Percentiles rank a stretch among this genome's conserved stretches.
Conservation (phyloP, 1,140 invertebrate species). For the Zaprionus camerounensis region DNA sequence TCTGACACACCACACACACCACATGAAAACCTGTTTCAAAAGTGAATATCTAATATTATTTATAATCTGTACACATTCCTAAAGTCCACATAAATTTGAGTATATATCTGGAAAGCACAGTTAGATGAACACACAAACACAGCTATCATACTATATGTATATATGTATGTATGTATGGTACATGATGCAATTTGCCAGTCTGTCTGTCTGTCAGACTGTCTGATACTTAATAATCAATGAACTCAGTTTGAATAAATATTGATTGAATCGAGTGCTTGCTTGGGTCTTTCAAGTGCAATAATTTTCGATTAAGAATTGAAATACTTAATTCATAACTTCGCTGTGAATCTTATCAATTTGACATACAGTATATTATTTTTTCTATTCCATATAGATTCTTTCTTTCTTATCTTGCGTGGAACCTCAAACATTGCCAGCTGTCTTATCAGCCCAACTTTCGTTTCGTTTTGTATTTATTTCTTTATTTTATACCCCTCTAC, state of each 20-base stretch:
- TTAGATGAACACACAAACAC: not conserved
- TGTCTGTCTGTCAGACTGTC: not conserved
- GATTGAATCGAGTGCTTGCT: constrained; percentile 17
- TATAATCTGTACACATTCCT: constrained; percentile 9
- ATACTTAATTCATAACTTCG: constrained; percentile 3
- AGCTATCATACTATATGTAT: not conserved
- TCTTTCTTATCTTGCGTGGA: not conserved
- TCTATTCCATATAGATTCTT: constrained; percentile 1
- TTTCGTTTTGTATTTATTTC: constrained; percentile 16
- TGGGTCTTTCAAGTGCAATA: constrained; percentile 7
- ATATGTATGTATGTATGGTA: not conserved
- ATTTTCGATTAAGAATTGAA: constrained; percentile 1
- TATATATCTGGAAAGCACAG: constrained; percentile 8
- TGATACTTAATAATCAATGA: constrained; percentile 9
- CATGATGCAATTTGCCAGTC: not conserved
- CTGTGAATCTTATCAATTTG: constrained; percentile 17
- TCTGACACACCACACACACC: not conserved
- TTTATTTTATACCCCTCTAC: not conserved
- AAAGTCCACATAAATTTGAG: constrained; percentile 2
- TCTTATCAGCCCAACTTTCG: constrained; percentile 10
- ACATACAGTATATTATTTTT: constrained; percentile 16
- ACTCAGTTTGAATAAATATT: constrained; percentile 13
- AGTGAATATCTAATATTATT: not conserved
- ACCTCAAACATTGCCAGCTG: constrained; percentile 27
- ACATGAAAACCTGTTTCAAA: constrained; percentile 1